Evolutionary conservation across 2,888 invertebrate genomes (phyloP).

Genomic region (Rutpela maculata): DNA sequence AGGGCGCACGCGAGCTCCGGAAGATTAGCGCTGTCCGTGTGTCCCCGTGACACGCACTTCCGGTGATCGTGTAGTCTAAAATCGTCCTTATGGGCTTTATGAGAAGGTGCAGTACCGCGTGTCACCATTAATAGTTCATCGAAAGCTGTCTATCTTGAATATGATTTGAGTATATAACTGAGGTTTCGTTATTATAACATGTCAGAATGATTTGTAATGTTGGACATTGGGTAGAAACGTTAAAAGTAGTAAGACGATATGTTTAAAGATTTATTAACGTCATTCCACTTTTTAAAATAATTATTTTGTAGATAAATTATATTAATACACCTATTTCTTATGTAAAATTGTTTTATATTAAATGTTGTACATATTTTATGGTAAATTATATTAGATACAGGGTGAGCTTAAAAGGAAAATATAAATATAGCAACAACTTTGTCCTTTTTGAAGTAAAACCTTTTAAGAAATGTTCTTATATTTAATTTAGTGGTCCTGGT

Average conservation of each 20-base stretch:
- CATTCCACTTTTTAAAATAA: not conserved
- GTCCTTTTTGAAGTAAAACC: too few relatives aligned
- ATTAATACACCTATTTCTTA: not conserved
- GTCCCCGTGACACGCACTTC: slow-evolving; percentile 70
- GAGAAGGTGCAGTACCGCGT: slow-evolving; percentile 8
- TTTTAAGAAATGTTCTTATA: too few relatives aligned
- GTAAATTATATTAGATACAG: too few relatives aligned
- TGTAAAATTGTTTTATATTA: not conserved
- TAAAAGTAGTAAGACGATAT: not conserved
- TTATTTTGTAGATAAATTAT: not conserved
- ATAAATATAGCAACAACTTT: too few relatives aligned
- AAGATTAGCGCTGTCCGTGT: slow-evolving; percentile 71
- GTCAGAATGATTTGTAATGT: slow-evolving; percentile 45
- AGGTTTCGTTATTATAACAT: slow-evolving; percentile 40
- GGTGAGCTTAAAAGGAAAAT: too few relatives aligned
- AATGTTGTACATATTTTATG: too few relatives aligned
- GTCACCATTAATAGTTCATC: slow-evolving; percentile 29
- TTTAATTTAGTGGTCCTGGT: too few relatives aligned
- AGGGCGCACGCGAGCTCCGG: slow-evolving; percentile 68
- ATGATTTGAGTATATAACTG: slow-evolving; percentile 30
- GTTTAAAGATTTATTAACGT: slow-evolving; percentile 1
- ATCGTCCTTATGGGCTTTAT: slow-evolving; percentile 29
- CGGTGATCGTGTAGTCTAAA: slow-evolving; percentile 52
- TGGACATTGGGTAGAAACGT: slow-evolving; percentile 32
- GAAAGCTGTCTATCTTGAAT: slow-evolving; percentile 41